Base-by-base conservation (phyloP, 2,888 invertebrate genomes). In the Syrphus vitripennis region DNA sequence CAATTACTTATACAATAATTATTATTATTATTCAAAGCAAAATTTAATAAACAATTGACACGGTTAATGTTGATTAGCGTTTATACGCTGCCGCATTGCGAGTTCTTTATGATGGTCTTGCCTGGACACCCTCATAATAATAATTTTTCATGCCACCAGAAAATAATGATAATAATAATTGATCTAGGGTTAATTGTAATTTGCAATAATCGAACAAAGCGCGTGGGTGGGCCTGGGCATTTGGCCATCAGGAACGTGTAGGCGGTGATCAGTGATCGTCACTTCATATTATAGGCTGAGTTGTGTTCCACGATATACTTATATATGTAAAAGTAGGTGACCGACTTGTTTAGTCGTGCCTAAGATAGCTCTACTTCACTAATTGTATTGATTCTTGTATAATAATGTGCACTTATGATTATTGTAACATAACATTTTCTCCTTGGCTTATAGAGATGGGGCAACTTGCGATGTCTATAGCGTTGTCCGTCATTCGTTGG, bases 101-200 rank as follows among this genome's bases (percentile, higher is more conserved):
- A n/a, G 42, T 50, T 14, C 26, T 24, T 34, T 61, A 21, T 45
- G n/a, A 6, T 31, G 26, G 29, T 14, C 50, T 14, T 16, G 16
- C 55, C 9, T 24, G 10, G 10, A 42, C 34, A 29, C 53, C 16
- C 34, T 59, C 72, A 45, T 48, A 34, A 21, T 34, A 57, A 9
- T 10, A 34, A 2, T 31, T 12, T 7, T 14, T 29, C 57, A 57
- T 42, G n/a, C 21, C 80, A 16, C 63, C 16, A 45, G 31, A 45
- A 42, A 63, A 31, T 3, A 26, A 63, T 7, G 34, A 57, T n/a
- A 19, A 37, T 63, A 19, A 67, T 67, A 76, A 81, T 82, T 82
- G 84, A 86, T 81, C 84, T 71, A 19, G 77, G 84, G 84, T 86
- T 82, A 86, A 82, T 82, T 82, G 84, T 74, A 82, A 86, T 86